Evolutionary conservation across 2,888 invertebrate species (phyloP).

Genomic region (Patella ulyssiponensis): DNA sequence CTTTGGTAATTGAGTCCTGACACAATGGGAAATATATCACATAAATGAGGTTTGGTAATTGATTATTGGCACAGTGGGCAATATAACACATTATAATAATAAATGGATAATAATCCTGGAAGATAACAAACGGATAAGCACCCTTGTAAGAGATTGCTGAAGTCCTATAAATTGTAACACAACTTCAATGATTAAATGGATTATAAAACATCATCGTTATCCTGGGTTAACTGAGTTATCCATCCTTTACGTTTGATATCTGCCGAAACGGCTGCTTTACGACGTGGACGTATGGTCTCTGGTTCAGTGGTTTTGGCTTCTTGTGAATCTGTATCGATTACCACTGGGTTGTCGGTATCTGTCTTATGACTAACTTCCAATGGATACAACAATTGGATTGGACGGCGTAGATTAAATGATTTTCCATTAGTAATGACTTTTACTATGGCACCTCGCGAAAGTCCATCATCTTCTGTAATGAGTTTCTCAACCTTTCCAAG

Average conservation of each 20-base stretch:
- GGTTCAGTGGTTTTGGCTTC: neutral
- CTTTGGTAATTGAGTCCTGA: too few relatives aligned
- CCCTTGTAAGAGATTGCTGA: neutral
- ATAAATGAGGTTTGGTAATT: too few relatives aligned
- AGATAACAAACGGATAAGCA: neutral
- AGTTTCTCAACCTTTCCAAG: neutral
- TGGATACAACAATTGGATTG: constrained; percentile 1
- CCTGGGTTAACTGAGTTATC: neutral
- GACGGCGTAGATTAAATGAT: neutral
- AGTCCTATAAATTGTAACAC: neutral
- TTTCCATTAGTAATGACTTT: neutral
- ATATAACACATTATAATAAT: too few relatives aligned
- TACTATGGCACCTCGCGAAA: neutral
- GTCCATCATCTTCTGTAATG: neutral
- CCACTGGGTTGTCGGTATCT: neutral
- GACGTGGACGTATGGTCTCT: constrained; percentile 4
- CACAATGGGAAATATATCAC: too few relatives aligned
- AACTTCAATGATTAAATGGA: neutral
- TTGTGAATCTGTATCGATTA: neutral
- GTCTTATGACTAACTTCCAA: neutral
- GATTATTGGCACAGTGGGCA: too few relatives aligned
- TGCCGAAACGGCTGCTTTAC: neutral
- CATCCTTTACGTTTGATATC: neutral
- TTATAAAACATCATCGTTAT: neutral
- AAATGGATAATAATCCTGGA: too few relatives aligned